Evolutionary conservation across 1,140 invertebrate species (phyloP).

Genomic region (Polypedilum vanderplanki): DNA sequence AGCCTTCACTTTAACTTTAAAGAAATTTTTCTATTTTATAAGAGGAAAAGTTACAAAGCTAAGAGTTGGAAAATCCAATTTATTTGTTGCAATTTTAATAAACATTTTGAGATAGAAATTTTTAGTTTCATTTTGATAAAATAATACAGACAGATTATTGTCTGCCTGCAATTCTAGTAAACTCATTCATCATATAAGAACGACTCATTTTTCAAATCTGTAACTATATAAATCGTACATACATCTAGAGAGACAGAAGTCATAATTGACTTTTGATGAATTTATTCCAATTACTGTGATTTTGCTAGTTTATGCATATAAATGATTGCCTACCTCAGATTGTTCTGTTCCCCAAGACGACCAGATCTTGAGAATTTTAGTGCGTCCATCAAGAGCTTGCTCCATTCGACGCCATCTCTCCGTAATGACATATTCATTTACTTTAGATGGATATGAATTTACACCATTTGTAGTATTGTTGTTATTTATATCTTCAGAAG

Average conservation of each 20-base stretch:
- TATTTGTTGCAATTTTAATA: too few species aligned
- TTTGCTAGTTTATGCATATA: not conserved
- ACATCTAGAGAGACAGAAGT: not conserved
- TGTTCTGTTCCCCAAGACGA: constrained; percentile 66
- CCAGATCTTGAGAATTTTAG: constrained; percentile 66
- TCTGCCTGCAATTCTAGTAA: too few species aligned
- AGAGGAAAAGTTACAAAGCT: too few species aligned
- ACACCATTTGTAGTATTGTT: constrained; percentile 23
- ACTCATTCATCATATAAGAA: too few species aligned
- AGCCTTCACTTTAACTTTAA: too few species aligned
- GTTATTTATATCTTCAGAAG: constrained; percentile 30
- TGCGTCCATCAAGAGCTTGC: constrained; percentile 57
- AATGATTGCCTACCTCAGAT: constrained; percentile 52
- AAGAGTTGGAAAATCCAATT: too few species aligned
- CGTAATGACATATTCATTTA: constrained; percentile 52
- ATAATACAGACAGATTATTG: too few species aligned
- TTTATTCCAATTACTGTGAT: not conserved
- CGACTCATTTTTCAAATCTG: too few species aligned
- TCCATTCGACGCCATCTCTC: constrained; percentile 62
- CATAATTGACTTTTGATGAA: not conserved
- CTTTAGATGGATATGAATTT: constrained; percentile 33
- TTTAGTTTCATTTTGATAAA: too few species aligned
- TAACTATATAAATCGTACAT: not conserved
- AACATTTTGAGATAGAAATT: too few species aligned
- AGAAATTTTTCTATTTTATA: too few species aligned